Evolutionary conservation across 2,797 vertebrate genomes (phyloP), one percentile per base, ranked within the genome.

Genomic region (Fistularia tabacaria): DNA sequence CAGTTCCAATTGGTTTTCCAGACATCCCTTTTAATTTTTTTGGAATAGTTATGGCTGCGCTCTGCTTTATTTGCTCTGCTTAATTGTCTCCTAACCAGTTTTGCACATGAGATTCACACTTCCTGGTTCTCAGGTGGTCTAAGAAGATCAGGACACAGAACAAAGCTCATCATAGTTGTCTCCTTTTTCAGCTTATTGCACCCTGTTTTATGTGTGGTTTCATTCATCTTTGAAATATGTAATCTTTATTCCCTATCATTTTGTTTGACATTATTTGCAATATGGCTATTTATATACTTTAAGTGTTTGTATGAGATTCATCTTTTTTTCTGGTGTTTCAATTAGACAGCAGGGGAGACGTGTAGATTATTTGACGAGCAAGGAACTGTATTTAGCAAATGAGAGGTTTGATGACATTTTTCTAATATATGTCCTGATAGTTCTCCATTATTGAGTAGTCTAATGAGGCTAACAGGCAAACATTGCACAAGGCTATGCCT

Each of bases 401-500:
- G 25, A 25, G 56, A 77, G 77, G 67, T 86, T 83, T 81, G 80
- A 72, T 50, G 43, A 59, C 46, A 48, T 38, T 41, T 57, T 52
- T 38, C 51, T 12, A 51, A 40, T 38, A 9, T 45, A 58, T 61
- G 39, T 65, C 49, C 63, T 68, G 52, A 61, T 59, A 70, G 41
- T 38, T 68, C 51, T 15, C 46, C 47, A 56, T 11, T 71, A 73
- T 71, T 74, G 50, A 57, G 45, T 69, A 11, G 49, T 25, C 25
- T 25, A 25, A 25, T 57, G 38, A 59, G 40, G 54, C 51, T 10
- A 14, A 65, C 65, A 67, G 49, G 64, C 49, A 57, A 66, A 54
- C 51, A 58, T 76, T 82, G 78, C 79, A 83, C 74, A 81, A 77
- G 54, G 62, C 67, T 66, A 80, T 72, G 79, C 77, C 74, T 84